These are phyloP conservation scores for Clistopyga incitator DNA, from an alignment of 2,888 invertebrate species.

Conservation along the genomic window DNA sequence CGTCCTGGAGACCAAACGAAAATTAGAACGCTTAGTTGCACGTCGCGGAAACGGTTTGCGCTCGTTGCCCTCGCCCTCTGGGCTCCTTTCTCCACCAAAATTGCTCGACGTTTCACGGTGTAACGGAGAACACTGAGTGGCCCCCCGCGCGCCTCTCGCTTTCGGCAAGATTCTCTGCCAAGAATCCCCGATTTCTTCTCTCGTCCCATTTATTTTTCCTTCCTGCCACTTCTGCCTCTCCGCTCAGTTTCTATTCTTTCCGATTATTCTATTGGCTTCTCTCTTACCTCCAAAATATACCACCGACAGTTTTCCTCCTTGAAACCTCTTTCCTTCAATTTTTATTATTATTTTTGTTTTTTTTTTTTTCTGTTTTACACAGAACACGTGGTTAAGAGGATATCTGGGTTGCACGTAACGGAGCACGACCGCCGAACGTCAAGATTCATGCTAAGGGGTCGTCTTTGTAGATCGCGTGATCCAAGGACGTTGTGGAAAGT, in stretches of 20 bases:
- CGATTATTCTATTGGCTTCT: conserved; percentile 22
- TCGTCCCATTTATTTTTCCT: conserved; percentile 71
- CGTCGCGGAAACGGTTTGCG: conserved; percentile 65
- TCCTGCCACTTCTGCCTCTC: conserved; percentile 50
- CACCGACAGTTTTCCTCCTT: not conserved
- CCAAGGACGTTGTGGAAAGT: conserved; percentile 61
- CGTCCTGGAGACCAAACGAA: conserved; percentile 64
- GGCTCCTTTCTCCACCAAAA: conserved; percentile 65
- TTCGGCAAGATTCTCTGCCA: conserved; percentile 62
- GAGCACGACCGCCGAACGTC: conserved; percentile 16
- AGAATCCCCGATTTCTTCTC: conserved; percentile 70
- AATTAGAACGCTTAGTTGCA: conserved; percentile 70
- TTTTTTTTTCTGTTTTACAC: not conserved
- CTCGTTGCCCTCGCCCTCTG: conserved; percentile 65
- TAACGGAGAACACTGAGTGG: conserved; percentile 66
- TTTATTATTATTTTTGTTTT: not conserved
- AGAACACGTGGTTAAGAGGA: not conserved
- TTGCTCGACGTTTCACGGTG: conserved; percentile 69
- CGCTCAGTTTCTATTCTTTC: conserved; percentile 5
- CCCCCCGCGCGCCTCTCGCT: conserved; percentile 55
- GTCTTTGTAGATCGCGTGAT: conserved; percentile 68
- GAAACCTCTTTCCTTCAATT: conserved; percentile 7
- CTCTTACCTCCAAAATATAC: conserved; percentile 6
- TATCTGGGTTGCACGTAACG: conserved; percentile 22
- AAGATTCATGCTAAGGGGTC: conserved; percentile 63